Evolutionary conservation across 37 sponge, comb jelly and placozoan genomes (phyloP), one percentile per base, ranked within the genome.

Genomic region (Beroe ovata): DNA sequence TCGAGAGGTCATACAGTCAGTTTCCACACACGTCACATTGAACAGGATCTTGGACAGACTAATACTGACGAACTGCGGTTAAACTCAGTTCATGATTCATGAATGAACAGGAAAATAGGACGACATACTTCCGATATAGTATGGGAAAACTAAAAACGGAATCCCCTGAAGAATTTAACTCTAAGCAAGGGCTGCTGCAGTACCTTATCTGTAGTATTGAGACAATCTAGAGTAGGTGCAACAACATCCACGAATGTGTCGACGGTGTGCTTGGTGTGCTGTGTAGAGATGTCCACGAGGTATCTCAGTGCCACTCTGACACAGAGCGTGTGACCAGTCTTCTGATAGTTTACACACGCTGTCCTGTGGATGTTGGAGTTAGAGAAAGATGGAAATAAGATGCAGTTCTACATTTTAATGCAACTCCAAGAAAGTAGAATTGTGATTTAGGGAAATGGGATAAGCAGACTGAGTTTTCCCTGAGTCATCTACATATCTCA

Each of bases 141-240:
- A n/a, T n/a, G n/a, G n/a, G n/a, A n/a, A n/a, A n/a, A n/a, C n/a
- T n/a, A n/a, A n/a, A n/a, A n/a, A n/a, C n/a, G n/a, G n/a, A n/a
- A n/a, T n/a, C n/a, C n/a, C n/a, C n/a, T n/a, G n/a, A n/a, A n/a
- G n/a, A n/a, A n/a, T n/a, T n/a, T n/a, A n/a, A n/a, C n/a, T n/a
- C n/a, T n/a, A n/a, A n/a, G n/a, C n/a, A n/a, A n/a, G n/a, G n/a
- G n/a, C n/a, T n/a, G n/a, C n/a, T n/a, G n/a, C n/a, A n/a, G n/a
- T n/a, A 66, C 69, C 69, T 66, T 66, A 30, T 66, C 69, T 34
- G 69, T 66, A 77, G 84, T 77, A 29, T 77, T 77, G 47, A 77
- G 54, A 77, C 84, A 77, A 36, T 77, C 84, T 23, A 77, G 35
- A 23, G 54, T 28, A 38, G 84, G 84, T 23, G 42, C 42, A 0